Evolutionary conservation across 2,888 invertebrate species (phyloP).

Genomic region (Nebria brevicollis): DNA sequence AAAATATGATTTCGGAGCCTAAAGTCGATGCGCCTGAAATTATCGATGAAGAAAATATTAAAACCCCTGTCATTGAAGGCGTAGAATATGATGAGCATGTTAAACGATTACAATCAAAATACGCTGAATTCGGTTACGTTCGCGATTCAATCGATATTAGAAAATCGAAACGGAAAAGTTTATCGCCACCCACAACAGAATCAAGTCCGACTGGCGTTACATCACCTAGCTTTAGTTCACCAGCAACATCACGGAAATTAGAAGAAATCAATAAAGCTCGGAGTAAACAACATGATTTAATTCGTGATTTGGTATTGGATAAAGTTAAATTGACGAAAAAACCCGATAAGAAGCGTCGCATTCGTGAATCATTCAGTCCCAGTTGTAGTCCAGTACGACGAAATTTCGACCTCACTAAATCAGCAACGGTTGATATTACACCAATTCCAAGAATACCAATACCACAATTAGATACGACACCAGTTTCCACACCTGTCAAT

Average conservation of each 20-base stretch:
- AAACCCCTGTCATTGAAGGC: slow-evolving; percentile 48
- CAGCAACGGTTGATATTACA: slow-evolving; percentile 57
- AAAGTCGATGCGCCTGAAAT: slow-evolving; percentile 48
- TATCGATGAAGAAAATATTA: slow-evolving; percentile 39
- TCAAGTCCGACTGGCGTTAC: slow-evolving; percentile 60
- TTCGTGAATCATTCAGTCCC: slow-evolving; percentile 63
- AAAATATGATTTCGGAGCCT: slow-evolving; percentile 58
- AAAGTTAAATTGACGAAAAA: slow-evolving; percentile 77
- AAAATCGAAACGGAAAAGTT: slow-evolving; percentile 66
- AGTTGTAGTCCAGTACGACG: slow-evolving; percentile 52
- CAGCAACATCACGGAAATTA: slow-evolving; percentile 71
- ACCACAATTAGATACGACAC: not conserved
- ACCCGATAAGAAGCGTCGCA: slow-evolving; percentile 67
- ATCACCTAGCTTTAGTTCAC: slow-evolving; percentile 56
- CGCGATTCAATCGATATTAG: slow-evolving; percentile 75
- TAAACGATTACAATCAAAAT: slow-evolving; percentile 72
- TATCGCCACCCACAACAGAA: slow-evolving; percentile 56
- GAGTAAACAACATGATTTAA: slow-evolving; percentile 83
- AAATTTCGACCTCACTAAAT: slow-evolving; percentile 58
- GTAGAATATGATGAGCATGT: slow-evolving; percentile 71
- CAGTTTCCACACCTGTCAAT: too few species aligned
- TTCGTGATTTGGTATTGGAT: slow-evolving; percentile 85
- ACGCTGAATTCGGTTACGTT: slow-evolving; percentile 76
- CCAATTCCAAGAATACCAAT: not conserved
- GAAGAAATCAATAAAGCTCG: slow-evolving; percentile 83